Base-by-base conservation (phyloP, 2,888 invertebrate genomes). In the Drosophila mettleri region DNA sequence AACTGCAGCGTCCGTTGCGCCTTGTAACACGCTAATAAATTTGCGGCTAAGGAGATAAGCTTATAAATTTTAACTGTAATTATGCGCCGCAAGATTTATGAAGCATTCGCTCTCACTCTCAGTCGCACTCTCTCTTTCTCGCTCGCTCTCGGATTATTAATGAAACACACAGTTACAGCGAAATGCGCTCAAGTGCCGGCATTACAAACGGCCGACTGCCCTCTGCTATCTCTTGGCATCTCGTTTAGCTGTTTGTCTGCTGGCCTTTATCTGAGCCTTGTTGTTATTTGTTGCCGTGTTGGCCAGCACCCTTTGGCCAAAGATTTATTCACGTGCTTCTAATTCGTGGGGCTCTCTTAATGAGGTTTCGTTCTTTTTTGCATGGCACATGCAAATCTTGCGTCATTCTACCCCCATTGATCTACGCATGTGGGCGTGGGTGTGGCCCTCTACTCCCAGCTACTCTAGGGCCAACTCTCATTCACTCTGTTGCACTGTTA, bases 41-140 rank as follows among this genome's bases (percentile, higher is more conserved):
- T 89, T 88, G 88, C 88, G 80, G 81, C 85, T 89, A 88, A 87
- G 78, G 88, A 86, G 88, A 86, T 88, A 88, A 85, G 88, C 88
- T 85, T 88, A 88, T 88, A 88, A 88, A 88, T 88, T 88, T 86
- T 88, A 89, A 86, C 86, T 88, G 86, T 86, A 86, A 86, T 86
- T 86, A 86, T 85, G 87, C 82, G 88, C 81, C 87, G 80, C 78
- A 86, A 86, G 86, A 86, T 86, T 86, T 86, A 86, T 86, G 87
- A 83, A 79, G 76, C 67, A 61, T 36, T 60, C 63, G 34, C 65
- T 36, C 18, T 36, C 48, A 12, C 46, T 31, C 57, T 41, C 8
- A 14, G 36, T 2, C 41, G 14, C 38, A 1, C 46, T 45, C 61
- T 46, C 2, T 1, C 34, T 7, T 48, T 38, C 54, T 41, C 55